phyloP scores from a whole-genome alignment of 2,888 invertebrate species.

The Ptychoptera albimana region DNA sequence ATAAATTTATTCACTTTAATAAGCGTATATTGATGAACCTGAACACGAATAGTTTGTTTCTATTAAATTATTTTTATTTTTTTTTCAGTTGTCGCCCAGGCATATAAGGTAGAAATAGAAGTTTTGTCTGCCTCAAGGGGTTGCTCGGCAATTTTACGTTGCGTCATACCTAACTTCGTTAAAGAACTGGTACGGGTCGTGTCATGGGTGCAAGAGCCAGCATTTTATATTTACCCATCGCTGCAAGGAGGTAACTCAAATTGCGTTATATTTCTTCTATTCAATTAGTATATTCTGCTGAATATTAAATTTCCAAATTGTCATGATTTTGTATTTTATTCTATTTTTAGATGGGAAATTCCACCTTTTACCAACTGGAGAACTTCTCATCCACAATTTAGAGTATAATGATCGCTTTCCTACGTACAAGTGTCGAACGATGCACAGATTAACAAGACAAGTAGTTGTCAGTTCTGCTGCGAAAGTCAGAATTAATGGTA shows the following conservation, averaged over 20 bases:
- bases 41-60: background rate
- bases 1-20: no score
- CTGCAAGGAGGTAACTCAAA: slow-evolving; percentile 50
- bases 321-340: slow-evolving; percentile 1
- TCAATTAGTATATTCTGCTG: background rate
- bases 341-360: slow-evolving; percentile 51
- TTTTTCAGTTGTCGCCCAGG: slow-evolving; percentile 52
- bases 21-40: no score
- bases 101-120: slow-evolving; percentile 56
- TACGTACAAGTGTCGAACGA: slow-evolving; percentile 53
- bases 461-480: slow-evolving; percentile 52
- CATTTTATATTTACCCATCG: slow-evolving; percentile 56
- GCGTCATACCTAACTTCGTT: slow-evolving; percentile 55
- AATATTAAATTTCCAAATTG: slow-evolving; percentile 1
- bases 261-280: background rate
- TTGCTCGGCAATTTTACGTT: slow-evolving; percentile 55
- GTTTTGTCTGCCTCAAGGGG: slow-evolving; percentile 51
- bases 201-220: slow-evolving; percentile 59
- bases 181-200: slow-evolving; percentile 58
- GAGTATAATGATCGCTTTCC: slow-evolving; percentile 58
- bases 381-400: slow-evolving; percentile 55
- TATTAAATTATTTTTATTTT: slow-evolving; percentile 6
- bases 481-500: slow-evolving; percentile 52
- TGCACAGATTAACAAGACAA: slow-evolving; percentile 55
- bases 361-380: slow-evolving; percentile 56